Evolutionary conservation across 2,113 vertebrate species (phyloP).

Genomic region (Poeciliopsis prolifica): DNA sequence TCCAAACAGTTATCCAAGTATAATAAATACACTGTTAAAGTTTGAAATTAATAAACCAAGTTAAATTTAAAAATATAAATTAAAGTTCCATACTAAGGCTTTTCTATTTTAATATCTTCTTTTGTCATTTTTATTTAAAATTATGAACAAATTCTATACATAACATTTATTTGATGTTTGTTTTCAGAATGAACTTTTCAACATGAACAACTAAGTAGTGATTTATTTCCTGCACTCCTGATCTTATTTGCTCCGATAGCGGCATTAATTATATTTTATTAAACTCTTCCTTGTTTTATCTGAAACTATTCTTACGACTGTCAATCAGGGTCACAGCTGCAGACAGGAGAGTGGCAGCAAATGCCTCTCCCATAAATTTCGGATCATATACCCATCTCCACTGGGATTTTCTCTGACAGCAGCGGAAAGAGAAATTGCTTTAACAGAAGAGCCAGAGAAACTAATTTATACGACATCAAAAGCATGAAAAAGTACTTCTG

Average conservation of each 20-base stretch:
- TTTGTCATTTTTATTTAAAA: too few relatives aligned
- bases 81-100: too few relatives aligned
- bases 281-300: constrained; percentile 10
- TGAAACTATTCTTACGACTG: constrained; percentile 11
- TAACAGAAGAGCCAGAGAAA: constrained; percentile 66
- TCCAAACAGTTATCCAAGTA: too few relatives aligned
- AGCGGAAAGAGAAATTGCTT: constrained; percentile 50
- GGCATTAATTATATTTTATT: background rate
- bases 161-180: too few relatives aligned
- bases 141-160: too few relatives aligned
- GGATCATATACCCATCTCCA: constrained; percentile 45
- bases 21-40: too few relatives aligned
- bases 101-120: too few relatives aligned
- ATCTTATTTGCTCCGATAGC: background rate
- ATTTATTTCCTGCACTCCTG: too few relatives aligned
- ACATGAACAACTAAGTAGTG: too few relatives aligned
- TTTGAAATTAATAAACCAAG: too few relatives aligned
- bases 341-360: constrained; percentile 19
- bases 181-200: too few relatives aligned
- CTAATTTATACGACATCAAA: constrained; percentile 75
- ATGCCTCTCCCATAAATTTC: constrained; percentile 51
- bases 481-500: constrained; percentile 79
- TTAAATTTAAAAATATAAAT: too few relatives aligned
- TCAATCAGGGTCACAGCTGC: constrained; percentile 30
- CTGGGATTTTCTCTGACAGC: constrained; percentile 56